phyloP scores from a whole-genome alignment of 1,140 invertebrate genomes.

The Drosophila lacteicornis region DNA sequence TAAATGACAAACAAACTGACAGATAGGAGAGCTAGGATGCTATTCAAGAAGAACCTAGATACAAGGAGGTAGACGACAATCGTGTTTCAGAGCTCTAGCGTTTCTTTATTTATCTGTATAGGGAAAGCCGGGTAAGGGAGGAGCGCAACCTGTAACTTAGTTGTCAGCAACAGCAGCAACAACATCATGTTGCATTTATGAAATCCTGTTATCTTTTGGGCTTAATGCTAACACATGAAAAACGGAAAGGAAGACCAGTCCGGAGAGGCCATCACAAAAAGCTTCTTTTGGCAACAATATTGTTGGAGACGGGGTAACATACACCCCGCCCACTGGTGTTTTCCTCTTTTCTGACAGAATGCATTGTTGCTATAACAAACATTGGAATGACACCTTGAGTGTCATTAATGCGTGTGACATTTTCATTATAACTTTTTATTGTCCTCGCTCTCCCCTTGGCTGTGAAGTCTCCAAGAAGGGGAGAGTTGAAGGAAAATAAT shows the following conservation, averaged over 20 bases:
- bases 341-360: constrained; percentile 22
- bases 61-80: constrained; percentile 51
- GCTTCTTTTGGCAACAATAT: constrained; percentile 79
- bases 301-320: constrained; percentile 70
- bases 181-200: constrained; percentile 79
- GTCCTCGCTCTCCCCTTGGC: constrained; percentile 21
- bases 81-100: constrained; percentile 64
- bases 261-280: constrained; percentile 58
- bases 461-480: background rate
- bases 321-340: background rate
- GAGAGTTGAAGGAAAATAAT: constrained; percentile 5
- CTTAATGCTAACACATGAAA: constrained; percentile 60
- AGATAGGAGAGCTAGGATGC: constrained; percentile 6
- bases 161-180: constrained; percentile 70
- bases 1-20: constrained; percentile 51
- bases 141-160: constrained; percentile 70
- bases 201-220: constrained; percentile 79
- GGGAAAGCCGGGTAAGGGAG: constrained; percentile 1
- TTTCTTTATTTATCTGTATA: constrained; percentile 71
- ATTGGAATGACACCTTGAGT: constrained; percentile 74
- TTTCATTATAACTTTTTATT: constrained; percentile 76
- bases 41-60: constrained; percentile 13
- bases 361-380: constrained; percentile 53
- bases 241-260: constrained; percentile 42
- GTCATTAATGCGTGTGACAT: constrained; percentile 80